A percentile compares a stretch with the other conserved stretches of the same genome.
Conservation (phyloP, 23 tunicate species). For the Diplosoma virens region DNA sequence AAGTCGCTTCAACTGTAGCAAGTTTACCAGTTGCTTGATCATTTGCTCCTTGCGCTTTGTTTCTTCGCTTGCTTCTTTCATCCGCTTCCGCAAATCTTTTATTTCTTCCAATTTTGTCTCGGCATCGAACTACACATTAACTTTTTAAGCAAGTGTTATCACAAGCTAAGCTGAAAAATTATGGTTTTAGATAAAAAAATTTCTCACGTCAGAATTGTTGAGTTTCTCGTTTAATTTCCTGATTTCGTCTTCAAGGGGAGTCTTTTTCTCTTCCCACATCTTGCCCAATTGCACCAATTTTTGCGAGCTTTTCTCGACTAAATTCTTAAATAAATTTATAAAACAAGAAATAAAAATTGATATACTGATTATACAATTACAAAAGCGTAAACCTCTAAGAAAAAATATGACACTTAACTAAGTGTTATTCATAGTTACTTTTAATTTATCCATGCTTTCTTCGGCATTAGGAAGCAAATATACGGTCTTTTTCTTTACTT, state of each 20-base stretch:
- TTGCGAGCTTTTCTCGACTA: constrained; percentile 50
- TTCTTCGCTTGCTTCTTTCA: constrained; percentile 79
- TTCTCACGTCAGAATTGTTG: constrained; percentile 42
- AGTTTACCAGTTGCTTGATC: constrained; percentile 76
- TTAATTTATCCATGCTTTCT: constrained; percentile 76
- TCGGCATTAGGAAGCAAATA: constrained; percentile 77
- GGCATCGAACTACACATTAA: constrained; percentile 33
- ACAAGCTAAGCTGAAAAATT: background rate
- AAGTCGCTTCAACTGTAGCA: too few relatives aligned
- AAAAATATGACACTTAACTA: background rate
- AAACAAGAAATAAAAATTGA: too few relatives aligned
- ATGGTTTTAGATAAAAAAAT: background rate
- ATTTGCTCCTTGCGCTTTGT: constrained; percentile 76
- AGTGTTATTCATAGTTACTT: constrained; percentile 32
- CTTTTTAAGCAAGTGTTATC: background rate
- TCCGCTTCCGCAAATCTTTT: constrained; percentile 59
- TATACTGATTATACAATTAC: too few relatives aligned
- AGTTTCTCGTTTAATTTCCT: constrained; percentile 35
- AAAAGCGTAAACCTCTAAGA: too few relatives aligned
- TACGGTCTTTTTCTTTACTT: constrained; percentile 62
- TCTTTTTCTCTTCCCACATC: constrained; percentile 76
- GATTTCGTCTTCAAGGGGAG: constrained; percentile 55
- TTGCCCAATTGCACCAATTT: constrained; percentile 46
- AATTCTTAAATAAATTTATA: constrained; percentile 24
- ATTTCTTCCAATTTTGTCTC: constrained; percentile 85